phyloP scores from a whole-genome alignment of 2,113 vertebrate genomes.

The Vulpes vulpes region DNA sequence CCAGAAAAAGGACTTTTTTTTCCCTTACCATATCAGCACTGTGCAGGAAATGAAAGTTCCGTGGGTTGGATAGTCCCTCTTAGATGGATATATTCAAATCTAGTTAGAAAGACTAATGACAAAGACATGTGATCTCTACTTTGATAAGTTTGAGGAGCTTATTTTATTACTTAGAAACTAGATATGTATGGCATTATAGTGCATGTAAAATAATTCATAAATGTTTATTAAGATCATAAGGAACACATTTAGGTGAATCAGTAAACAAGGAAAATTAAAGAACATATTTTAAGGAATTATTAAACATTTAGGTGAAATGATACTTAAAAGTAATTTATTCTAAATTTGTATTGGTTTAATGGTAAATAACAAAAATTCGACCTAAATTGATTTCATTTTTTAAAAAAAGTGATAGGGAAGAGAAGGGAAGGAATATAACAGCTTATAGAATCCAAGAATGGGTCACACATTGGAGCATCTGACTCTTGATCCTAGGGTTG shows the following conservation, averaged over 20 bases:
- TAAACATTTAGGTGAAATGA: conserved; percentile 34
- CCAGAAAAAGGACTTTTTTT: neutral
- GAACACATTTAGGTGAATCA: neutral
- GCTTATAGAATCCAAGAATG: neutral
- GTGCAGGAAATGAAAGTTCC: neutral
- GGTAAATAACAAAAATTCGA: neutral
- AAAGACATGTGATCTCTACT: neutral
- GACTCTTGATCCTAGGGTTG: neutral
- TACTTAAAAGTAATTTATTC: neutral
- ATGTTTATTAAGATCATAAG: neutral
- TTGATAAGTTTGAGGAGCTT: neutral
- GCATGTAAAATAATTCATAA: neutral
- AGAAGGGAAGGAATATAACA: neutral
- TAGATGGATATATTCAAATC: neutral
- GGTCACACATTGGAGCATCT: neutral
- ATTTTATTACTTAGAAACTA: conserved; percentile 41
- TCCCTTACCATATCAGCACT: neutral
- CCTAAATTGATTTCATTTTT: neutral
- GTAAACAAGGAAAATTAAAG: neutral
- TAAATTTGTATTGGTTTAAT: conserved; percentile 2
- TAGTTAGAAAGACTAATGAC: neutral
- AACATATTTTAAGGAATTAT: neutral
- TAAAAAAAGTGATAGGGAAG: neutral
- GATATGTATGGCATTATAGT: neutral
- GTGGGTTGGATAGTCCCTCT: neutral